Percentiles rank a stretch among this genome's conserved stretches.
phyloP scores from a whole-genome alignment of 1,140 invertebrate species.

The Drosophila kurseongensis region DNA sequence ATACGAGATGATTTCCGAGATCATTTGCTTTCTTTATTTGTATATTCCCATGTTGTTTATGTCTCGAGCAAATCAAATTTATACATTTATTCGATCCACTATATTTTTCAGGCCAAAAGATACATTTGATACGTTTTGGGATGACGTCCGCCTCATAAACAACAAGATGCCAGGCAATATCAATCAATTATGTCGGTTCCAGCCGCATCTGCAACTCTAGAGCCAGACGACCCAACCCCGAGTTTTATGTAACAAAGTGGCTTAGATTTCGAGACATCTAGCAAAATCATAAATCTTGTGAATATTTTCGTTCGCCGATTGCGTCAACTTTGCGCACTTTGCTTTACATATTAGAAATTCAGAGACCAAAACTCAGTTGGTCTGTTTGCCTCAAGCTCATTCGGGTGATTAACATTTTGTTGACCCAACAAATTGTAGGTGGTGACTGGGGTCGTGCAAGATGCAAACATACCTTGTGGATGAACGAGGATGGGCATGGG shows the following conservation, averaged over 20 bases:
- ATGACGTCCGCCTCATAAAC: constrained; percentile 61
- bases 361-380: constrained; percentile 23
- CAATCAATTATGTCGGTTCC: constrained; percentile 64
- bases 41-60: constrained; percentile 32
- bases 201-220: constrained; percentile 28
- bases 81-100: constrained; percentile 51
- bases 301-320: constrained; percentile 57
- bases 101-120: constrained; percentile 39
- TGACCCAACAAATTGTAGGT: constrained; percentile 57
- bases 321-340: constrained; percentile 68
- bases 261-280: constrained; percentile 71
- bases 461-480: constrained; percentile 8
- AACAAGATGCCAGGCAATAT: constrained; percentile 60
- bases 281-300: constrained; percentile 78
- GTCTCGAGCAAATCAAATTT: constrained; percentile 30
- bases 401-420: constrained; percentile 68
- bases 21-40: constrained; percentile 26
- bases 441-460: constrained; percentile 21
- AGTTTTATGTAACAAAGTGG: constrained; percentile 67
- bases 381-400: constrained; percentile 26
- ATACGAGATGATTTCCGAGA: constrained; percentile 35
- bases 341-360: constrained; percentile 64
- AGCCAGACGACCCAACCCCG: constrained; percentile 21
- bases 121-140: constrained; percentile 54
- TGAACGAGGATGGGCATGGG: neutral